phyloP scores from a whole-genome alignment of 2,888 invertebrate species.

The Palloptera scutellata region DNA sequence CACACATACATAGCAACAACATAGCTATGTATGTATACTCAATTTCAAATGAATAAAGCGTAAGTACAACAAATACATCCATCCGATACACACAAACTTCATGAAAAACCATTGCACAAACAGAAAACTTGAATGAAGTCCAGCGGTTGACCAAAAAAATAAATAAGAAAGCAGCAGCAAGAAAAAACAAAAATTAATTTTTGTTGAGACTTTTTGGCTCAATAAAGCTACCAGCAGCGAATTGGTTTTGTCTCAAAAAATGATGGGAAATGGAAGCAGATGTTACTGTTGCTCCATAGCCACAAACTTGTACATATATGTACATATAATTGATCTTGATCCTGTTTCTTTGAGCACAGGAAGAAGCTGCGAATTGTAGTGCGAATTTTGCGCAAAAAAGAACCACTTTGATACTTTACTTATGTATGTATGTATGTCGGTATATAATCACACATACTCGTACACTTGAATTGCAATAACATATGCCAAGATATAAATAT shows the following conservation, averaged over 20 bases:
- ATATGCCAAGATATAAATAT: neutral
- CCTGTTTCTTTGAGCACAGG: no score
- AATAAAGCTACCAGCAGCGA: conserved; percentile 1
- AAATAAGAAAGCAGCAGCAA: no score
- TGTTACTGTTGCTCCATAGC: conserved; percentile 30
- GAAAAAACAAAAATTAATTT: conserved; percentile 1
- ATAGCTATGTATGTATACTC: no score
- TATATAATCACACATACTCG: neutral
- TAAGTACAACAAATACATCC: neutral
- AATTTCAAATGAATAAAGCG: neutral
- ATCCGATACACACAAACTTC: neutral
- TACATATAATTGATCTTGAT: no score
- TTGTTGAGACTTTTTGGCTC: no score
- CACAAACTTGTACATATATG: neutral
- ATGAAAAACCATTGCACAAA: neutral
- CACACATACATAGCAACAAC: no score
- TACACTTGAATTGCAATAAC: no score
- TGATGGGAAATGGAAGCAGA: conserved; percentile 30
- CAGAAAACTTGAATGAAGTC: neutral
- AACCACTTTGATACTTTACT: no score
- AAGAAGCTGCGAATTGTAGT: no score
- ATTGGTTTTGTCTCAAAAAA: conserved; percentile 14
- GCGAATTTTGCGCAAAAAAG: no score
- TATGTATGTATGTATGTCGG: neutral
- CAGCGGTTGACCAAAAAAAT: no score